phyloP scores from a whole-genome alignment of 2,888 invertebrate genomes.

The Drosophila lacicola region DNA sequence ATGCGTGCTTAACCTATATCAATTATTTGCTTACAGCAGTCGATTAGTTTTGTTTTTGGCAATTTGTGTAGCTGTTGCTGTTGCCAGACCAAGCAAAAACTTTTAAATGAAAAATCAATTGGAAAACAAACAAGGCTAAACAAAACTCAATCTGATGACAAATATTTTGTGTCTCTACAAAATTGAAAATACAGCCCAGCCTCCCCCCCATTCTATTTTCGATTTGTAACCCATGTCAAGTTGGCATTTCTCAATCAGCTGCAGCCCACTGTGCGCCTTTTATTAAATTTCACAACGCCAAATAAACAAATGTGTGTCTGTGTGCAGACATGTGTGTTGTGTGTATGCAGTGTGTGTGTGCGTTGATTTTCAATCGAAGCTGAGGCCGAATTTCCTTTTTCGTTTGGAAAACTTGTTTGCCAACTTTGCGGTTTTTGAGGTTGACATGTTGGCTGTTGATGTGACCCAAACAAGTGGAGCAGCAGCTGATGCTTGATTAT shows the following conservation, averaged over 20 bases:
- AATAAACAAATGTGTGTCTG: slow-evolving; percentile 53
- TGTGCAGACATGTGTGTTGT: slow-evolving; percentile 23
- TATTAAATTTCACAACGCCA: slow-evolving; percentile 66
- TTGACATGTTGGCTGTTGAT: slow-evolving; percentile 80
- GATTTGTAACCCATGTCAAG: slow-evolving; percentile 53
- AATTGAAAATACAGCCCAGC: slow-evolving; percentile 13
- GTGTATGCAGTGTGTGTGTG: slow-evolving; percentile 42
- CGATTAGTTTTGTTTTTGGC: slow-evolving; percentile 22
- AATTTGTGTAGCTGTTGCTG: slow-evolving; percentile 9
- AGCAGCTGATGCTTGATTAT: slow-evolving; percentile 72
- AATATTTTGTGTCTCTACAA: slow-evolving; percentile 27
- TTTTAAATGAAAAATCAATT: slow-evolving; percentile 42
- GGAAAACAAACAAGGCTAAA: slow-evolving; percentile 45
- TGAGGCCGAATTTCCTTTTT: slow-evolving; percentile 54
- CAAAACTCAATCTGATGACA: slow-evolving; percentile 49
- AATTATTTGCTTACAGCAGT: slow-evolving; percentile 17
- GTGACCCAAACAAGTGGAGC: slow-evolving; percentile 75
- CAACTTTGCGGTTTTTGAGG: slow-evolving; percentile 81
- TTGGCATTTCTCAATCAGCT: slow-evolving; percentile 54
- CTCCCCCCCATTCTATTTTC: neutral
- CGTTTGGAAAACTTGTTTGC: slow-evolving; percentile 71
- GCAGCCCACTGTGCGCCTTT: slow-evolving; percentile 68
- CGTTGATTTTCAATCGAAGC: slow-evolving; percentile 78
- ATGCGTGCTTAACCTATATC: slow-evolving; percentile 1
- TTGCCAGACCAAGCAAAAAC: slow-evolving; percentile 10